Base-by-base conservation (phyloP, 1,140 invertebrate genomes). In the Drosophila bipectinata region DNA sequence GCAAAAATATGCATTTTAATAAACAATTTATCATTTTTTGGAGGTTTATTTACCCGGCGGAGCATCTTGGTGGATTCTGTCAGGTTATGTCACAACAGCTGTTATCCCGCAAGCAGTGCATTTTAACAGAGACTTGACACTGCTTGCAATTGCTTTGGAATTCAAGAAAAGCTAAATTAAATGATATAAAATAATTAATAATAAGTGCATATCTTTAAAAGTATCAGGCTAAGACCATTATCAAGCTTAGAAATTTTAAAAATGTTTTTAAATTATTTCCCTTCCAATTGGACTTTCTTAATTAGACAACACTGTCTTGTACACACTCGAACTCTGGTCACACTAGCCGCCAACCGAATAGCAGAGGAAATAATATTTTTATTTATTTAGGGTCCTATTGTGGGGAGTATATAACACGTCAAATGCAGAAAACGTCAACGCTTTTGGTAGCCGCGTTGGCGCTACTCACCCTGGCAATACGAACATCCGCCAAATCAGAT, bases 11-110 rank as follows among this genome's bases (percentile, higher is more conserved):
- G 5, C 10, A 3, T 10, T 58, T 66, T 69, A 26, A 69, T 68
- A 62, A 12, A 66, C 0, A 14, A 21, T 41, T 53, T 15, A 30
- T 34, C n/a, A 28, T 0, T 21, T 34, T 24, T 63, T n/a, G 3
- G 12, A 10, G 9, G 10, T 57, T 72, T 78, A 78, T 87, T 85
- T 87, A 85, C 81, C 28, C 47, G 76, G 10, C 83, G 74, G 10
- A 85, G 41, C 81, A 85, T 82, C 77, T 77, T 75, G 3, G 30
- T 32, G n/a, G 24, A 34, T 32, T 45, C 14, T 47, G 48, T 41
- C 66, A 76, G 72, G 80, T 84, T 84, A 84, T 84, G 68, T 84
- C 80, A 84, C 71, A 72, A 67, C 79, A 80, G 77, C 77, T 81
- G 75, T 64, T 61, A 6, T 4, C 15, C 1, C 4, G n/a, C 41